Evolutionary conservation across 1,140 invertebrate genomes (phyloP).

Genomic region (Drosophila mayri): DNA sequence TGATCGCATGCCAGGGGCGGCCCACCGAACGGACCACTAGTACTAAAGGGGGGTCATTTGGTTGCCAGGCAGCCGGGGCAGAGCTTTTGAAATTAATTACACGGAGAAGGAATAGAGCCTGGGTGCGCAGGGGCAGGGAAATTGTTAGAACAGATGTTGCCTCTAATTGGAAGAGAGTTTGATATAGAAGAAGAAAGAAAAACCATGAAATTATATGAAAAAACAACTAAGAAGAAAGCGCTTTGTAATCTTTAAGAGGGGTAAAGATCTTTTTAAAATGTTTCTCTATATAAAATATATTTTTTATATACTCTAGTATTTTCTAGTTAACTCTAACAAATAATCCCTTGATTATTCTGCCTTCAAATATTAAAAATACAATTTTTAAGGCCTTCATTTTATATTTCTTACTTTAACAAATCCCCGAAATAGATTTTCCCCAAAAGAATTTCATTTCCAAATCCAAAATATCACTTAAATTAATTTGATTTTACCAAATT

Average conservation of each 20-base stretch:
- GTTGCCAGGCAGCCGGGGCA: conserved; percentile 22
- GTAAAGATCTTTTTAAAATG: no score
- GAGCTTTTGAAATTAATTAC: conserved; percentile 55
- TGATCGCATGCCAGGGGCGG: conserved; percentile 59
- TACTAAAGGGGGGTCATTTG: conserved; percentile 8
- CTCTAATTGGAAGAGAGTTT: conserved; percentile 16
- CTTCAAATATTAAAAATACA: background rate
- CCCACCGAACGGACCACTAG: conserved; percentile 17
- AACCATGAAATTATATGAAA: background rate
- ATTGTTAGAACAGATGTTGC: conserved; percentile 46
- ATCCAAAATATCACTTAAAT: no score
- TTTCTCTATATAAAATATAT: background rate
- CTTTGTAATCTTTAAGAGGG: background rate
- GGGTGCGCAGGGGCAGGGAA: conserved; percentile 32
- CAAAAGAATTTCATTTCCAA: background rate
- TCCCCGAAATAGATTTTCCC: background rate
- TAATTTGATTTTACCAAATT: conserved; percentile 1
- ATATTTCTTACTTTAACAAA: background rate
- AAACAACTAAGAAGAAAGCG: background rate
- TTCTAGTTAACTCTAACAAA: background rate
- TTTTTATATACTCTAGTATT: background rate
- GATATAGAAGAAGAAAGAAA: background rate
- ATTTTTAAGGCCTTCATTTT: background rate
- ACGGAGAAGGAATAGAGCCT: conserved; percentile 3
- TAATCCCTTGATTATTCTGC: background rate